phyloP scores from a whole-genome alignment of 2,888 invertebrate species.

The Gymnoscelis rufifasciata region DNA sequence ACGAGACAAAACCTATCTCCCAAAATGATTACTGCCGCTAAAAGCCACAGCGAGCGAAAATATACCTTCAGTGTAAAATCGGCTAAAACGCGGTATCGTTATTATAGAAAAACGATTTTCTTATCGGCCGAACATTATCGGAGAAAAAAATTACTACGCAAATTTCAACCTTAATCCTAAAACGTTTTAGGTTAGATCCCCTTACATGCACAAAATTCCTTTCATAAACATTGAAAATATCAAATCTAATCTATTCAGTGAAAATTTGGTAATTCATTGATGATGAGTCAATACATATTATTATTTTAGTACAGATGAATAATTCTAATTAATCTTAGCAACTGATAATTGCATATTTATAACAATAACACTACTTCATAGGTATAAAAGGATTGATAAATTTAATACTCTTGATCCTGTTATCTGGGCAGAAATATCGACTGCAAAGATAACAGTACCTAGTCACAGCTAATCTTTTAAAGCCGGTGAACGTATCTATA shows the following conservation, averaged over 20 bases:
- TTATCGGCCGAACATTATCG: conserved; percentile 13
- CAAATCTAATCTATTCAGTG: neutral
- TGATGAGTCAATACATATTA: too few species aligned
- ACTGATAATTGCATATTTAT: too few species aligned
- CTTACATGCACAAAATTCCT: neutral
- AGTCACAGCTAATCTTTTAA: neutral
- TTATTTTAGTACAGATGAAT: too few species aligned
- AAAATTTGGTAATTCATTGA: neutral
- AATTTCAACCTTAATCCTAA: conserved; percentile 7
- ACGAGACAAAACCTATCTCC: neutral
- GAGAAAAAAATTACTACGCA: neutral
- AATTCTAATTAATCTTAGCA: too few species aligned
- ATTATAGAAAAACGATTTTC: conserved; percentile 20
- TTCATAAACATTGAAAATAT: neutral
- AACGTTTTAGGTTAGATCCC: neutral
- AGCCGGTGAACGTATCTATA: too few species aligned
- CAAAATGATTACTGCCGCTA: conserved; percentile 1
- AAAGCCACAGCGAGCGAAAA: conserved; percentile 4
- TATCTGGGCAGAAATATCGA: too few species aligned
- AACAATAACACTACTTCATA: too few species aligned
- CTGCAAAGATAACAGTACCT: neutral
- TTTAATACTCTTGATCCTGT: too few species aligned
- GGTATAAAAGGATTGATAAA: too few species aligned
- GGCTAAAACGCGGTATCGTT: conserved; percentile 8
- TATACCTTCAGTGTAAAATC: conserved; percentile 4